Conservation (phyloP, 2,888 invertebrate species). For the Lobophora halterata region DNA sequence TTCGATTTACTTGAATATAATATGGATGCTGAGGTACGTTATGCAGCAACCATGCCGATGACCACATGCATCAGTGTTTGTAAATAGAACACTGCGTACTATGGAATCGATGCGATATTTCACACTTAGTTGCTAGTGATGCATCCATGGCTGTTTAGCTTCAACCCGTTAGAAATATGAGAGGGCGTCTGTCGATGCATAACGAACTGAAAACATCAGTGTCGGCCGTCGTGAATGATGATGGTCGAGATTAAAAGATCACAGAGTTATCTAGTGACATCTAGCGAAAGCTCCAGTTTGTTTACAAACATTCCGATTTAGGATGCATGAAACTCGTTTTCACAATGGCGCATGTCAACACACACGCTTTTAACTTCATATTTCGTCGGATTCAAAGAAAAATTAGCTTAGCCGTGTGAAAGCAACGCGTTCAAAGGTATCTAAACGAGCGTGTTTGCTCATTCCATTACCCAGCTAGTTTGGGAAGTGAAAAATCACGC, state of each 20-base stretch:
- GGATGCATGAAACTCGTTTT: slow-evolving; percentile 24
- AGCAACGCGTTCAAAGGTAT: slow-evolving; percentile 55
- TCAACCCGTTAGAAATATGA: slow-evolving; percentile 34
- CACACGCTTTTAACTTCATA: slow-evolving; percentile 33
- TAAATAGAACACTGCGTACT: slow-evolving; percentile 73
- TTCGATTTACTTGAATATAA: slow-evolving; percentile 61
- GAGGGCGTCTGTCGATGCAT: slow-evolving; percentile 40
- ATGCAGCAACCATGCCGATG: slow-evolving; percentile 77
- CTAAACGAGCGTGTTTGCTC: slow-evolving; percentile 63
- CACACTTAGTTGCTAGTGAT: slow-evolving; percentile 41
- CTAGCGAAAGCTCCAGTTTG: slow-evolving; percentile 54
- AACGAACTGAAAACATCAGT: slow-evolving; percentile 34
- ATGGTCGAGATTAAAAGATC: slow-evolving; percentile 38
- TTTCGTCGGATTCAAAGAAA: slow-evolving; percentile 51
- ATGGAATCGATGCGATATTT: slow-evolving; percentile 54
- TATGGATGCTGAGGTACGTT: slow-evolving; percentile 69
- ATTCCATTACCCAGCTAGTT: slow-evolving; percentile 71
- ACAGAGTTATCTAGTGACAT: slow-evolving; percentile 63
- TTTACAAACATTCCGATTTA: slow-evolving; percentile 63
- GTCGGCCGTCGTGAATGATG: slow-evolving; percentile 28
- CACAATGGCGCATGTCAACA: slow-evolving; percentile 31
- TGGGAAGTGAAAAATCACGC: slow-evolving; percentile 78
- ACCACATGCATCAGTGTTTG: slow-evolving; percentile 81
- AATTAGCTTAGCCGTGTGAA: slow-evolving; percentile 64
- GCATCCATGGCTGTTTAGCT: slow-evolving; percentile 48